Evolutionary conservation across 2,888 invertebrate species (phyloP), one percentile per base, ranked within the genome.

Genomic region (Drosophila tripunctata): DNA sequence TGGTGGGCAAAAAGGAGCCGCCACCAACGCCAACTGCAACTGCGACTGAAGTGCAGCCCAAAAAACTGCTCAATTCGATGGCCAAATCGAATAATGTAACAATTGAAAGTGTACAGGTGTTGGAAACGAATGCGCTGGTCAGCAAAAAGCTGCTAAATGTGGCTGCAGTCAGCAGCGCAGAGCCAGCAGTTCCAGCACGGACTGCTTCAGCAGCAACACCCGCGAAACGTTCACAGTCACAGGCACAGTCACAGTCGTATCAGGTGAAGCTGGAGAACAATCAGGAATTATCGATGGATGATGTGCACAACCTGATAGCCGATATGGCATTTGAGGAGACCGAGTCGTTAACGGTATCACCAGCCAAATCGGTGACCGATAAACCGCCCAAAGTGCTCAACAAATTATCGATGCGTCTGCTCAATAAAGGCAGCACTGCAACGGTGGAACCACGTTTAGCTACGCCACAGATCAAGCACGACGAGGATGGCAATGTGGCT

Each of bases 331-430:
- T 63, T 8, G 69, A 83, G 10, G 77, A 56, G 10, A 10, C 30
- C 4, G 35, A 33, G 10, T 27, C 27, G 10, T 10, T 19, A 4
- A 10, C 12, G 2, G 17, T 43, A 5, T n/a, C 50, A 0, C 3
- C 50, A 0, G 8, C 10, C 1, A 14, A 19, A 4, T 1, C 30
- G 5, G 36, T 36, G 3, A 6, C 43, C 2, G 0, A 24, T 7
- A 84, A 80, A 22, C 89, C n/a, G n/a, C n/a, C 90, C 0, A 91
- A 90, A 55, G 65, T 91, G 0, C 65, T 91, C 3, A 91, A 91
- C 64, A 91, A 90, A 75, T 89, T 87, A 0, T 88, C 90, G 0
- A 85, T 90, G 44, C 86, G 91, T 3, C 88, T 91, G 36, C 67
- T 91, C 1, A 91, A 91, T 62, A 91, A 90, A 50, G 89, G 90